Percentiles rank a stretch among this genome's conserved stretches.
Conservation (phyloP, 2,113 vertebrate genomes). For the Clinocottus analis region DNA sequence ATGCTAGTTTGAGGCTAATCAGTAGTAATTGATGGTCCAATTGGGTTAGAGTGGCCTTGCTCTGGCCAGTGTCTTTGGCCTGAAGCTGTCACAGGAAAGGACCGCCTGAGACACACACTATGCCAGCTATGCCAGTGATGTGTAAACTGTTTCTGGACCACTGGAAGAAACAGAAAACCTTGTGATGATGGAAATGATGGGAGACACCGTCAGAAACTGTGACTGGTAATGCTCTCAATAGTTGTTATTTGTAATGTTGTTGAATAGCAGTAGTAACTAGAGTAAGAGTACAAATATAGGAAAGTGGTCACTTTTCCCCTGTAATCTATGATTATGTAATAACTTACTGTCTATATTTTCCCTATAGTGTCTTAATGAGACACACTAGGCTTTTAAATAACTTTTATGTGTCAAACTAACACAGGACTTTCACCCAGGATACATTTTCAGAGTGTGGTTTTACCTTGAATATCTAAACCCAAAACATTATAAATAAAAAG, state of each 20-base stretch:
- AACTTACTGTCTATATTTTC: background rate
- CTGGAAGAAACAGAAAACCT: constrained; percentile 41
- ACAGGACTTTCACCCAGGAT: background rate
- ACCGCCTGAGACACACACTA: constrained; percentile 39
- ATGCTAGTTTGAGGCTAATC: constrained; percentile 84
- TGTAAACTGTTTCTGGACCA: constrained; percentile 40
- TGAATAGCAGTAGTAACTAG: background rate
- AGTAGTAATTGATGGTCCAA: constrained; percentile 83
- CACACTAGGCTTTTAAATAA: background rate
- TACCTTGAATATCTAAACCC: background rate
- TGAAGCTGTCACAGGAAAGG: constrained; percentile 52
- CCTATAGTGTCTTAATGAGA: background rate
- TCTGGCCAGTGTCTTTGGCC: constrained; percentile 74
- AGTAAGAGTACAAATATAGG: background rate
- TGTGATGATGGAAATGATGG: constrained; percentile 33
- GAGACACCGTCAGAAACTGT: background rate
- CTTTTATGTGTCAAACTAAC: too few relatives aligned
- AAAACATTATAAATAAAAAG: background rate
- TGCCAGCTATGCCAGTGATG: constrained; percentile 35
- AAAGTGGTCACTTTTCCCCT: background rate
- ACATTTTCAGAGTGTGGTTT: background rate
- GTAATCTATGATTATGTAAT: background rate
- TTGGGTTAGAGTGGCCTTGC: constrained; percentile 79
- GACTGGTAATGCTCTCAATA: background rate
- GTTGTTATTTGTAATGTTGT: background rate